Conservation (phyloP, 1,140 invertebrate species). For the Panulirus ornatus region DNA sequence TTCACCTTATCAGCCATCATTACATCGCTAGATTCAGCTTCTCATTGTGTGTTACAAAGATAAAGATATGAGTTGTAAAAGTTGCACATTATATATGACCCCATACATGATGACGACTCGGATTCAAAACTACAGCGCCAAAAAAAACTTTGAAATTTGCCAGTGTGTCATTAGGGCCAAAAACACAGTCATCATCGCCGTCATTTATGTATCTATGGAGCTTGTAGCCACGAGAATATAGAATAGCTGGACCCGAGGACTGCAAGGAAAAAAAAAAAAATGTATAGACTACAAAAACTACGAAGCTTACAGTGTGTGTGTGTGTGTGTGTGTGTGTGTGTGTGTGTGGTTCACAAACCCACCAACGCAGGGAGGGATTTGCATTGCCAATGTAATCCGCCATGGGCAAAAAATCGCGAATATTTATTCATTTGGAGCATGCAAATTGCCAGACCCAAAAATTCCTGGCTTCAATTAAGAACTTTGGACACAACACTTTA, state of each 20-base stretch:
- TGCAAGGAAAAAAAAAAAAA: not conserved
- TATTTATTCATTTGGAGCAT: slow-evolving; percentile 70
- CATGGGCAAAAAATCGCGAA: slow-evolving; percentile 59
- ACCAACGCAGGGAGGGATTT: slow-evolving; percentile 52
- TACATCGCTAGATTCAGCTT: too few relatives aligned
- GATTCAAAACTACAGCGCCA: too few relatives aligned
- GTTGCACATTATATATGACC: too few relatives aligned
- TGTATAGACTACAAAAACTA: slow-evolving; percentile 11
- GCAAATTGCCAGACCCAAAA: slow-evolving; percentile 65
- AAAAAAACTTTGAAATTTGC: too few relatives aligned
- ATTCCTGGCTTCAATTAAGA: slow-evolving; percentile 66
- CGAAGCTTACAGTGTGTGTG: slow-evolving; percentile 24
- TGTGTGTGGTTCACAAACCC: slow-evolving; percentile 34
- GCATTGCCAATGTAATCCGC: slow-evolving; percentile 73
- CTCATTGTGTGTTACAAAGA: too few relatives aligned
- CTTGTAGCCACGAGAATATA: not conserved
- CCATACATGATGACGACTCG: too few relatives aligned
- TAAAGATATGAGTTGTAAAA: too few relatives aligned
- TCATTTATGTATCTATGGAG: too few relatives aligned
- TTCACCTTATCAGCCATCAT: too few relatives aligned
- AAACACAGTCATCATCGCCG: too few relatives aligned
- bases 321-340: too few relatives aligned
- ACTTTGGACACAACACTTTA: slow-evolving; percentile 59
- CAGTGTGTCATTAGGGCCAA: too few relatives aligned
- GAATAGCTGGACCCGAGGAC: not conserved